Percentiles rank a stretch among this genome's conserved stretches.
Evolutionary conservation across 2,797 vertebrate genomes (phyloP).

Genomic region (Iguana delicatissima): DNA sequence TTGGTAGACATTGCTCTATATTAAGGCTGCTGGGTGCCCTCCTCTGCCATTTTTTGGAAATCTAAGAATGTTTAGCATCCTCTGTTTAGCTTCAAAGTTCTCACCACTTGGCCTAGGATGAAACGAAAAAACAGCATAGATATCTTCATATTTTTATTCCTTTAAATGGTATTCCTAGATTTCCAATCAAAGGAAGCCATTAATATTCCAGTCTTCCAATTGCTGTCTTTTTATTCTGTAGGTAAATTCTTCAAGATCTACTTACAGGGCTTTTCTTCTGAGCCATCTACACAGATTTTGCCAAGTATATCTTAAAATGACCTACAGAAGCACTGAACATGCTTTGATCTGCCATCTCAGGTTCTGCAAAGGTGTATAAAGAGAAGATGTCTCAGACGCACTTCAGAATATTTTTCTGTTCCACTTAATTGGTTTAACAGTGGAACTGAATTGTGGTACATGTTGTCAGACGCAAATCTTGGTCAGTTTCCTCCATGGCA

Average conservation of each 20-base stretch:
- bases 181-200: constrained; percentile 2
- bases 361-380: background rate
- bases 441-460: background rate
- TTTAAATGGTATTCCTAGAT: background rate
- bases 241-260: background rate
- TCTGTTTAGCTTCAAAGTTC: background rate
- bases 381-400: background rate
- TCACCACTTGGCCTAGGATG: background rate
- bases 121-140: background rate
- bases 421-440: background rate
- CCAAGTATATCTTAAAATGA: background rate
- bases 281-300: background rate
- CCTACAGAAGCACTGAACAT: background rate
- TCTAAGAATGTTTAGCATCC: background rate
- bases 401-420: background rate
- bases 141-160: background rate
- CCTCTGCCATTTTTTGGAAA: background rate
- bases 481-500: background rate
- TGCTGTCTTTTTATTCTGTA: background rate
- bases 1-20: background rate
- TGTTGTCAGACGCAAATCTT: background rate
- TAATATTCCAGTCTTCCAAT: background rate
- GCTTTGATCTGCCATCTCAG: background rate
- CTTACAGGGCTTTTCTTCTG: background rate
- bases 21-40: background rate